Conservation (phyloP, 2,113 vertebrate genomes). For the Calidris pugnax region DNA sequence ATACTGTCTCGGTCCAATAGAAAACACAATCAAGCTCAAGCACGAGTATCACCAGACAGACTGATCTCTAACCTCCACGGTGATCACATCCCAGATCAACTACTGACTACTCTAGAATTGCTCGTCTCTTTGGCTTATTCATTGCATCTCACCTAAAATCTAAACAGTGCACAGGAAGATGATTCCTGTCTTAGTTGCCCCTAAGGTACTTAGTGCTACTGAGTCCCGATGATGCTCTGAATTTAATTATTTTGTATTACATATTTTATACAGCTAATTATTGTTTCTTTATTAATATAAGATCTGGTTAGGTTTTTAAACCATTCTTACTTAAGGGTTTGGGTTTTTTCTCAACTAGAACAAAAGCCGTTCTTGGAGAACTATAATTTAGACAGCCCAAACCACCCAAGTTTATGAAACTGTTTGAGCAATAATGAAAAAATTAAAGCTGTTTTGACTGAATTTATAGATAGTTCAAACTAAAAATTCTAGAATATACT, state of each 20-base stretch:
- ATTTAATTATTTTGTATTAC: neutral
- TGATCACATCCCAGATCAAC: neutral
- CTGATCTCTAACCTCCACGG: neutral
- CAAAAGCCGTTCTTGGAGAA: neutral
- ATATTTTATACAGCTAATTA: neutral
- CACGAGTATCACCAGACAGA: neutral
- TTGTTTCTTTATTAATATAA: neutral
- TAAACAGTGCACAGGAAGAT: neutral
- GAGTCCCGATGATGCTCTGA: neutral
- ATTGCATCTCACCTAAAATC: neutral
- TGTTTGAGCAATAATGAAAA: neutral
- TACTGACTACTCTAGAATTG: neutral
- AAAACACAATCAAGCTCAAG: neutral
- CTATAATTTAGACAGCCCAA: neutral
- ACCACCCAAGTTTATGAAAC: neutral
- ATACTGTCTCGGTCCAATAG: neutral
- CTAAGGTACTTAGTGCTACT: neutral
- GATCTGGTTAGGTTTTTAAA: neutral
- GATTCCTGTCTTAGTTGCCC: neutral
- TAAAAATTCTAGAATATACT: conserved; percentile 24
- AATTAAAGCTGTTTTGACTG: neutral
- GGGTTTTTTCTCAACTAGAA: neutral
- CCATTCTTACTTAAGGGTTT: neutral
- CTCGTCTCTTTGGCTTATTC: neutral
- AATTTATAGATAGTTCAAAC: neutral